Percentiles rank a stretch among this genome's conserved stretches.
These are phyloP conservation scores for Cylindroiulus punctatus DNA, from an alignment of 2,888 invertebrate species.

Conservation along the genomic window DNA sequence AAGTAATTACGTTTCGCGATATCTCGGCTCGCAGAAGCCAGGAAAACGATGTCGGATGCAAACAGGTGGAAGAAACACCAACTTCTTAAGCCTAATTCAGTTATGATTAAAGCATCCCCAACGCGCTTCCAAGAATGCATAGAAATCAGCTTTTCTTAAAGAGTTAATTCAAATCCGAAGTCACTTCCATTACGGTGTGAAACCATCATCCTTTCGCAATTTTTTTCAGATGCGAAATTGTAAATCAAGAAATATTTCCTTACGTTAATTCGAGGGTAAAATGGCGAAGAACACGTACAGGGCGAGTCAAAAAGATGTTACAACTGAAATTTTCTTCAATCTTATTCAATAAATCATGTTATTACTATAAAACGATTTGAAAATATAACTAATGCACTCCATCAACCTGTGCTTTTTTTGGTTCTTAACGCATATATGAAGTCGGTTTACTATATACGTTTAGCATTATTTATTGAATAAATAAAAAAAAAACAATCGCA, in stretches of 20 bases:
- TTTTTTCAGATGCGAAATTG: not conserved
- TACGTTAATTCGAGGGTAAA: not conserved
- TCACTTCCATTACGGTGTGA: not conserved
- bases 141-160: slow-evolving; percentile 5
- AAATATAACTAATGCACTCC: too few relatives aligned
- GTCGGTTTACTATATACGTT: too few relatives aligned
- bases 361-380: too few relatives aligned
- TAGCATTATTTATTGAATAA: too few relatives aligned
- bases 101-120: slow-evolving; percentile 47
- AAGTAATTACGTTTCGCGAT: slow-evolving; percentile 50
- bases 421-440: too few relatives aligned
- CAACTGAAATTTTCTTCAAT: too few relatives aligned
- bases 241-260: not conserved
- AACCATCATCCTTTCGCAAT: not conserved
- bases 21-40: slow-evolving; percentile 35
- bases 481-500: too few relatives aligned
- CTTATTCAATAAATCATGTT: too few relatives aligned
- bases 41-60: slow-evolving; percentile 35
- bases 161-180: slow-evolving; percentile 37
- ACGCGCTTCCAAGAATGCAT: slow-evolving; percentile 24
- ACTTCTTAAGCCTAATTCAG: slow-evolving; percentile 44
- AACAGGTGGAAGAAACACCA: slow-evolving; percentile 47
- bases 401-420: too few relatives aligned
- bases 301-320: too few relatives aligned
- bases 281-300: not conserved